Base-by-base conservation (phyloP, 2,797 vertebrate species). In the Syndactyla subalaris region DNA sequence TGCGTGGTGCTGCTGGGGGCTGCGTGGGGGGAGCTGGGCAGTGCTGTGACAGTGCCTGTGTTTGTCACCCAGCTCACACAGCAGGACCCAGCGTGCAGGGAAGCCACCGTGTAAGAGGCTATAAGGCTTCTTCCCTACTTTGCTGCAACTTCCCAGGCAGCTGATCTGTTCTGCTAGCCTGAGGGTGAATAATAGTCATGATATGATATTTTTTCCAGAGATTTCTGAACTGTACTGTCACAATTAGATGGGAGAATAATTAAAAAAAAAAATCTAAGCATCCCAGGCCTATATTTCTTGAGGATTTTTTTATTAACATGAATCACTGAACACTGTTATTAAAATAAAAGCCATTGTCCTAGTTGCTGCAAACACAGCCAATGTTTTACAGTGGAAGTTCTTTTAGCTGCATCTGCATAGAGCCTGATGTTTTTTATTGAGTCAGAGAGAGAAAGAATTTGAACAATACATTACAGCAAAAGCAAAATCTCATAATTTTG, bases 401-500 rank as follows among this genome's bases (percentile, higher is more conserved):
- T 80, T 74, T 81, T 38, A 89, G 51, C 54, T 84, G 92, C 58
- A 94, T 80, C 66, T 86, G 83, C 0, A 0, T 54, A 86, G 27
- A 86, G 38, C 17, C 66, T 86, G 32, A 17, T 88, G 48, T 17
- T 63, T 95, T 97, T 95, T 80, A 85, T 74, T 93, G 88, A 70
- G 63, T 76, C 57, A 63, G 45, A 52, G 88, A 22, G 41, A 66
- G 46, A 24, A 41, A 92, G 38, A 34, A 85, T 88, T 96, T 93
- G 80, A 95, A 74, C 38, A 94, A 94, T 65, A 90, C 52, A 89
- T 96, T 80, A 91, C 30, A 82, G 45, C 49, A 91, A 93, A 88
- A 91, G 27, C 45, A 88, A 92, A 92, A 58, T 81, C 30, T 87
- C 46, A 70, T 82, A 57, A 94, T 95, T 94, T 79, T 86, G 41